Evolutionary conservation across 1,140 invertebrate species (phyloP).

Genomic region (Globodera ellingtonae): DNA sequence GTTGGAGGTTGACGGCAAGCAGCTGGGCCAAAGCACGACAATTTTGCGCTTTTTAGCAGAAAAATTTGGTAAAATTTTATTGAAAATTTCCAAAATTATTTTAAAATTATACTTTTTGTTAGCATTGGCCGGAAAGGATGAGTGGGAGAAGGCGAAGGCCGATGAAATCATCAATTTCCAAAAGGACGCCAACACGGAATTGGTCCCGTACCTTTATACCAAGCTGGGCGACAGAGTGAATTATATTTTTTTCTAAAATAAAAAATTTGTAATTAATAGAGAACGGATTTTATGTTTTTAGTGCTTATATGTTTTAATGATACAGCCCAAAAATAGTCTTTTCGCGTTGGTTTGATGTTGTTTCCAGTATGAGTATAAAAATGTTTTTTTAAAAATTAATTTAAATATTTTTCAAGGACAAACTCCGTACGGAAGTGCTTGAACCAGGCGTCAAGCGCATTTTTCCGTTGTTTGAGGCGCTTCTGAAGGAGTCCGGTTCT

Average conservation of each 20-base stretch:
- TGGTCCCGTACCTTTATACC: neutral
- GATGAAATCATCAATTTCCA: slow-evolving; percentile 5
- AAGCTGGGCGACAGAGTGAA: too few relatives aligned
- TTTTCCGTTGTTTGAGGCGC: slow-evolving; percentile 31
- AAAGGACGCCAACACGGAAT: neutral
- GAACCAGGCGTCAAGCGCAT: slow-evolving; percentile 24
- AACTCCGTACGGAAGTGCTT: slow-evolving; percentile 26
- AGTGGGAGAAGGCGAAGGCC: slow-evolving; percentile 26
- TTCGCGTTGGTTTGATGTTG: too few relatives aligned
- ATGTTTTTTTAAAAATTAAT: neutral
- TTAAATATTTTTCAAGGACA: slow-evolving; percentile 26
- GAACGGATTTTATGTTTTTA: too few relatives aligned
- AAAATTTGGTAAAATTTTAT: slow-evolving; percentile 49
- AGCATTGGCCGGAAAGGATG: slow-evolving; percentile 14
- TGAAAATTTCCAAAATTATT: neutral
- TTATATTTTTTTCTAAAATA: neutral
- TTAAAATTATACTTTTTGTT: neutral
- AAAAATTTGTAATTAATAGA: too few relatives aligned
- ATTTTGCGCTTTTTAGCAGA: slow-evolving; percentile 61
- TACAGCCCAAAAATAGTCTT: too few relatives aligned
- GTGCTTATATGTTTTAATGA: too few relatives aligned
- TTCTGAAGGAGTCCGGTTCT: slow-evolving; percentile 37
- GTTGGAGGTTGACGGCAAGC: slow-evolving; percentile 64
- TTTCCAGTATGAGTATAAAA: too few relatives aligned
- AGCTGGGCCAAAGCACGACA: slow-evolving; percentile 52